phyloP scores from a whole-genome alignment of 2,797 vertebrate species.

The Sebastes trivittatus region DNA sequence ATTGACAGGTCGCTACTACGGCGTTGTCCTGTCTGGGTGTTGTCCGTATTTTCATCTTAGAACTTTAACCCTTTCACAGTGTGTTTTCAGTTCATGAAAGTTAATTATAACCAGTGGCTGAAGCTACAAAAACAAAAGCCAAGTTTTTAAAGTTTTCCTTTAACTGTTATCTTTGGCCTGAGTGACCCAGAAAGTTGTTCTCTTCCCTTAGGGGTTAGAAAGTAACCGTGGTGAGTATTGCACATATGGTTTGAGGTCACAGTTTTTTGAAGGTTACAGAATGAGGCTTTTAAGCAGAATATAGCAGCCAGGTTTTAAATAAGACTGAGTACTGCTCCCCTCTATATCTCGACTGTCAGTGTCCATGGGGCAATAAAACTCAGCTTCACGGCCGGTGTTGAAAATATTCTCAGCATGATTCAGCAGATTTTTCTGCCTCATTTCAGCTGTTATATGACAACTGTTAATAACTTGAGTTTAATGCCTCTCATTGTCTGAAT shows the following conservation, averaged over 20 bases:
- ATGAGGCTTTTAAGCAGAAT: background rate
- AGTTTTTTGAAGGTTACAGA: background rate
- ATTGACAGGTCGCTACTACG: too few relatives aligned
- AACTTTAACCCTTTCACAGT: too few relatives aligned
- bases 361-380: background rate
- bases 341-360: background rate
- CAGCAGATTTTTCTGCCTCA: constrained; percentile 17
- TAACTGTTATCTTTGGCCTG: background rate
- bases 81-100: too few relatives aligned
- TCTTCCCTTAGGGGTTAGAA: background rate
- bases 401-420: constrained; percentile 14
- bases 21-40: too few relatives aligned
- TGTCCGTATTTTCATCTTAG: too few relatives aligned
- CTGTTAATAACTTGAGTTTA: background rate
- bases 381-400: background rate
- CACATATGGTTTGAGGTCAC: too few relatives aligned
- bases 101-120: too few relatives aligned
- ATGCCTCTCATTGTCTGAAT: background rate
- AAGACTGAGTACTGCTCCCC: background rate
- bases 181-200: background rate
- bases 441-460: background rate
- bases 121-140: background rate
- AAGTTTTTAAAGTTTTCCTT: background rate
- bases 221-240: background rate
- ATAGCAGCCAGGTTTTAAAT: background rate